Percentiles rank a stretch among this genome's conserved stretches.
Conservation (phyloP, 2,888 invertebrate genomes). For the Caradrina clavipalpis region DNA sequence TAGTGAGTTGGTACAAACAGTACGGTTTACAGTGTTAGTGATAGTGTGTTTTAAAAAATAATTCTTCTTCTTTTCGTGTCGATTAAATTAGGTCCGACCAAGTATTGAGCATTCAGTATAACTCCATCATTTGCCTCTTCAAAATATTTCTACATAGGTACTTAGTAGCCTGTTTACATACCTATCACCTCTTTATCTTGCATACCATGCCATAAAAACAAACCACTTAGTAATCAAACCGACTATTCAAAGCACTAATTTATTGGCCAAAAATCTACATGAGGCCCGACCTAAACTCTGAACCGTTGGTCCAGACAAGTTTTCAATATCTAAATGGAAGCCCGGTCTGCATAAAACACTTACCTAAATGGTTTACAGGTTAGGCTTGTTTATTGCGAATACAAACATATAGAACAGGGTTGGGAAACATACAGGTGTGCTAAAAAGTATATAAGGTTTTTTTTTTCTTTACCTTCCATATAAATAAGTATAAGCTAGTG, state of each 20-base stretch:
- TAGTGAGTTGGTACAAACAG: too few relatives aligned
- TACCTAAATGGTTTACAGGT: constrained; percentile 82
- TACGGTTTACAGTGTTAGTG: too few relatives aligned
- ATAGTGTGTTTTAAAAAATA: too few relatives aligned
- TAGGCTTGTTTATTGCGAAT: constrained; percentile 71
- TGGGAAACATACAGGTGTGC: constrained; percentile 11
- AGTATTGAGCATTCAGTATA: too few relatives aligned
- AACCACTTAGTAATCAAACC: neutral
- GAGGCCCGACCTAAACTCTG: constrained; percentile 58
- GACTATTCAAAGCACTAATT: constrained; percentile 56
- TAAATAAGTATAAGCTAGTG: too few relatives aligned
- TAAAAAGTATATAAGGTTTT: neutral
- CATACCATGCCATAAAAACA: neutral
- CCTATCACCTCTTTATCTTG: too few relatives aligned
- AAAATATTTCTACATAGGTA: too few relatives aligned
- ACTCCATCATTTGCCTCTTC: too few relatives aligned
- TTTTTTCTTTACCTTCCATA: too few relatives aligned
- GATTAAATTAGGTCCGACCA: too few relatives aligned
- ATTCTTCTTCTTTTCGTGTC: too few relatives aligned
- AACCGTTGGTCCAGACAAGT: constrained; percentile 71
- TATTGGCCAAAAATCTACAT: constrained; percentile 52
- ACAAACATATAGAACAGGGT: constrained; percentile 50
- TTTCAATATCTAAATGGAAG: constrained; percentile 84
- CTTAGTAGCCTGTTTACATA: too few relatives aligned
- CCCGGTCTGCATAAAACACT: constrained; percentile 81